Evolutionary conservation across 2,888 invertebrate species (phyloP), one percentile per base, ranked within the genome.

Genomic region (Leptarthrus brevirostris): DNA sequence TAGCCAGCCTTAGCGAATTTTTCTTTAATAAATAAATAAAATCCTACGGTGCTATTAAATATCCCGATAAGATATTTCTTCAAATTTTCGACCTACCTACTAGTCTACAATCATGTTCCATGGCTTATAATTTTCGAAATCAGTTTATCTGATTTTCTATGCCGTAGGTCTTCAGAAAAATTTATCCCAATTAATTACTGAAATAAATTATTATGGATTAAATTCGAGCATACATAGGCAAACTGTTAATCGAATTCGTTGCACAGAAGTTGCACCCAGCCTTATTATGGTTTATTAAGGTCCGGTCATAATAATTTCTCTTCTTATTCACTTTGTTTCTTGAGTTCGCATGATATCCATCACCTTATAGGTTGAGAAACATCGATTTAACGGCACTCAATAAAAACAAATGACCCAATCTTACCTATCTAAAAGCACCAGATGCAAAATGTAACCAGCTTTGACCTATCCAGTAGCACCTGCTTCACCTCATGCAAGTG

Each of bases 361-460:
- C 40, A 22, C 20, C 20, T 49, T 49, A 44, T 20, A 20, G 34
- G 22, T 40, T 64, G 26, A 44, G n/a, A 12, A 64, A 40, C 44
- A 24, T 40, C 44, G 64, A 64, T 64, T 64, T 64, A 64, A 64
- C 64, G 44, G 44, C 64, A 44, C 24, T 64, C 64, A 64, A 44
- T 64, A 64, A 64, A 40, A 44, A 64, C 24, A 64, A 64, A 64
- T 64, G 64, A 64, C 64, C 64, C 44, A 44, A 44, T 64, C 64
- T 44, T 14, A 44, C 14, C 18, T 64, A 64, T 44, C 24, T 64
- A 44, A 22, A 64, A 22, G 64, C 64, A 44, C 44, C 40, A 64
- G 44, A 44, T 64, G 64, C 44, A 64, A 64, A 44, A 44, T 64
- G 44, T 44, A 64, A 64, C 22, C 44, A 44, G 64, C n/a, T 64